phyloP scores from a whole-genome alignment of 2,888 invertebrate genomes.

The Odontothrips loti region DNA sequence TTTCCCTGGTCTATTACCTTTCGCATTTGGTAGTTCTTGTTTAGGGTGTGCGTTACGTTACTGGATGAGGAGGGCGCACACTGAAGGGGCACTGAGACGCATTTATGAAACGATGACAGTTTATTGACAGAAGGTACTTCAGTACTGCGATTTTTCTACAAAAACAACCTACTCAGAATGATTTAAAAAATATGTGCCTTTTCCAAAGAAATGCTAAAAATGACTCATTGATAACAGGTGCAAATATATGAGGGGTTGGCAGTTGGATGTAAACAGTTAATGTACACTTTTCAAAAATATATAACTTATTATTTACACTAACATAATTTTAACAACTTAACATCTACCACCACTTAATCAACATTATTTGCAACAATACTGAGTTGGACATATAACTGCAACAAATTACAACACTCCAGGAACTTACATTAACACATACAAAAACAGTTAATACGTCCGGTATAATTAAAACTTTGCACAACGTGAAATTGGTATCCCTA shows the following conservation, averaged over 20 bases:
- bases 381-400: slow-evolving; percentile 17
- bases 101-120: slow-evolving; percentile 1
- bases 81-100: neutral
- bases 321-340: neutral
- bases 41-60: too few relatives aligned
- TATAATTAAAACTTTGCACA: too few relatives aligned
- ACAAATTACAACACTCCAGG: slow-evolving; percentile 6
- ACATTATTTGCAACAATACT: slow-evolving; percentile 19
- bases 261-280: neutral
- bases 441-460: neutral
- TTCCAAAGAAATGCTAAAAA: neutral
- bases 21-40: too few relatives aligned
- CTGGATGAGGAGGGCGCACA: neutral
- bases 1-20: too few relatives aligned
- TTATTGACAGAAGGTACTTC: slow-evolving; percentile 24
- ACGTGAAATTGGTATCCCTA: too few relatives aligned
- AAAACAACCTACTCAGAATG: neutral
- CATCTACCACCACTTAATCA: slow-evolving; percentile 14
- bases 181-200: neutral
- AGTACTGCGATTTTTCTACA: neutral
- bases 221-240: slow-evolving; percentile 12
- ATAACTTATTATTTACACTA: slow-evolving; percentile 25
- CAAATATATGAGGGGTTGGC: slow-evolving; percentile 22
- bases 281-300: slow-evolving; percentile 9
- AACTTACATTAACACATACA: slow-evolving; percentile 3